Evolutionary conservation across 2,113 vertebrate species (phyloP), one percentile per base, ranked within the genome.

Genomic region (Zingel zingel): DNA sequence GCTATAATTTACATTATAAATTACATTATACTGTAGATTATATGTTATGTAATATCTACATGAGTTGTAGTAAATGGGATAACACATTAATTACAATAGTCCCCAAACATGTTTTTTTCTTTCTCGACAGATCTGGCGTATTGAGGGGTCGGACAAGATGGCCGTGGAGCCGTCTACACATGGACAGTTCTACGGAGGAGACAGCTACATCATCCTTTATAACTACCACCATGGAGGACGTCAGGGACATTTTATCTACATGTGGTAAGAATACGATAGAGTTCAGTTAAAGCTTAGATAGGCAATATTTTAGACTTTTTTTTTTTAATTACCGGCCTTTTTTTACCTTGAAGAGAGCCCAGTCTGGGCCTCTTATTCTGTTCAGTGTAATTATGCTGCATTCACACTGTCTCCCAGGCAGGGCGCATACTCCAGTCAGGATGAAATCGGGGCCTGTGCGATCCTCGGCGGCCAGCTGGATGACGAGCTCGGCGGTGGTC

Each of bases 121-220:
- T 4, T 11, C 36, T 21, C 11, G 6, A 7, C 88, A 99, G 98
- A 98, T 99, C 84, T 99, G 98, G 98, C 97, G 98, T 79, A 95
- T 99, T 2, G 98, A 99, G 89, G 96, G 96, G 10, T 92, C 96
- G 0, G 91, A 94, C 70, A 99, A 99, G 88, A 95, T 96, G 63
- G 88, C 91, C 0, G 97, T 99, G 86, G 90, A 96, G 72, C 94
- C 96, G 0, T 91, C 96, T 2, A 95, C 93, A 0, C 95, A 98
- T 0, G 98, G 98, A 19, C 97, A 99, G 95, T 99, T 99, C 94
- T 99, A 97, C 0, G 98, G 98, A 0, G 98, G 98, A 19, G 98
- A 99, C 92, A 98, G 98, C 88, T 99, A 99, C 85, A 98, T 99
- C 86, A 97, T 99, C 90, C 92, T 97, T 27, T 99, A 99, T 74